Evolutionary conservation across 92 coral and sea anemone species (phyloP).

Genomic region (Pocillopora grandis): DNA sequence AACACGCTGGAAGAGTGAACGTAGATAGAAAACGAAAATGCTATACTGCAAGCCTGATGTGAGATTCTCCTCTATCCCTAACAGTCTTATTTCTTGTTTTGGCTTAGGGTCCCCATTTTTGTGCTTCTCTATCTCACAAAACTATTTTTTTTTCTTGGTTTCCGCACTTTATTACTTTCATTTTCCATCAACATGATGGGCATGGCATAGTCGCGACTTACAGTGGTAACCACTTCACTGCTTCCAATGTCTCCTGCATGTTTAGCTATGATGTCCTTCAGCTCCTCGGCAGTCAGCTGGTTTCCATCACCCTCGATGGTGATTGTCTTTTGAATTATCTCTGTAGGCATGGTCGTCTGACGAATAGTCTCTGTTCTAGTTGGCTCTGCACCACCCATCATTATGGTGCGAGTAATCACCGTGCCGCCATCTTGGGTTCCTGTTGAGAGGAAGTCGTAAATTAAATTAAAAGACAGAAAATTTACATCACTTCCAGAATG

Average conservation of each 20-base stretch:
- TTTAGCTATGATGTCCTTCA: conserved; percentile 90
- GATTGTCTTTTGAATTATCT: conserved; percentile 97
- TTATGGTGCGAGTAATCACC: conserved; percentile 85
- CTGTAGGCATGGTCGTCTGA: conserved; percentile 91
- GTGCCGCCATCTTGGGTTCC: conserved; percentile 70
- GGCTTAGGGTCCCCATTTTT: no score
- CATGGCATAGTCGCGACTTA: conserved; percentile 12
- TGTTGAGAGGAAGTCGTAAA: background rate
- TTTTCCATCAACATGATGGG: background rate
- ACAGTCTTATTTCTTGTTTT: no score
- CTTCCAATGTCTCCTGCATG: conserved; percentile 65
- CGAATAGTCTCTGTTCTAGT: conserved; percentile 76
- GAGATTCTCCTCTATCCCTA: no score
- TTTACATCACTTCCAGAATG: no score
- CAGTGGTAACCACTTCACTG: conserved; percentile 87
- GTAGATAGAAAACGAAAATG: no score
- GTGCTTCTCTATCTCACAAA: no score
- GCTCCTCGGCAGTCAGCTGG: conserved; percentile 92
- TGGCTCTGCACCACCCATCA: conserved; percentile 86
- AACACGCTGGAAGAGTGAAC: no score
- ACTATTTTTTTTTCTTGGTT: no score
- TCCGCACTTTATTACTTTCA: background rate
- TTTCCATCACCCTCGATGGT: conserved; percentile 98
- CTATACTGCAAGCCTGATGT: no score
- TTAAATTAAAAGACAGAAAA: background rate